phyloP scores from a whole-genome alignment of 37 sponge, comb jelly and placozoan species.

The Spongilla lacustris region DNA sequence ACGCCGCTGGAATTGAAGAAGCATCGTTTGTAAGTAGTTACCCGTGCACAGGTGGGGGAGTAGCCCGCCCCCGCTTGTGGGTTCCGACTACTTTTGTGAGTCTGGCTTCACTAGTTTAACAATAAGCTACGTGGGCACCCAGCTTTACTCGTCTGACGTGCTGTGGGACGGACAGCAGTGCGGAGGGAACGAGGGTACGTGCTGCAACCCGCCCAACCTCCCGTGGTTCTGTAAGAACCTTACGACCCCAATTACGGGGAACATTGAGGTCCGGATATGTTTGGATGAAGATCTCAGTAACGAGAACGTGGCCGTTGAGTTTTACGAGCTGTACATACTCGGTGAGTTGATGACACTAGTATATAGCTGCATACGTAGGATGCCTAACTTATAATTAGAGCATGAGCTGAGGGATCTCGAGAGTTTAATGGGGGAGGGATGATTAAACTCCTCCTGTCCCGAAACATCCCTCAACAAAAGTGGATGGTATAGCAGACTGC shows the following conservation, averaged over 20 bases:
- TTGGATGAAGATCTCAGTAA: background rate
- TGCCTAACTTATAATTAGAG: no score
- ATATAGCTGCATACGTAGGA: no score
- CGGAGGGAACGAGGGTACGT: background rate
- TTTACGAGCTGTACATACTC: background rate
- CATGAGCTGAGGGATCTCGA: no score
- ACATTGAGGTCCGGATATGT: background rate
- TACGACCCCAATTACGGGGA: background rate
- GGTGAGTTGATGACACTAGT: no score
- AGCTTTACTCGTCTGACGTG: no score
- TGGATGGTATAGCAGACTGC: no score
- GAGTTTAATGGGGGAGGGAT: no score
- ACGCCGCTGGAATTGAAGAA: background rate
- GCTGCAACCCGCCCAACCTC: background rate
- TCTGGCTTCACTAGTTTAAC: background rate
- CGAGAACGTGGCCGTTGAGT: background rate
- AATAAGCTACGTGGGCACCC: background rate
- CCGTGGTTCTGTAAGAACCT: conserved; percentile 8
- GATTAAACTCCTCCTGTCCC: no score
- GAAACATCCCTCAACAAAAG: no score
- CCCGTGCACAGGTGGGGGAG: no score
- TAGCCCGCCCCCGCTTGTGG: no score
- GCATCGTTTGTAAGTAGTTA: no score
- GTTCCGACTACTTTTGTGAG: background rate
- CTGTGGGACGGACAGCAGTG: background rate